These are phyloP conservation scores for Xestia sexstrigata DNA, from an alignment of 2,888 invertebrate species.

Conservation along the genomic window DNA sequence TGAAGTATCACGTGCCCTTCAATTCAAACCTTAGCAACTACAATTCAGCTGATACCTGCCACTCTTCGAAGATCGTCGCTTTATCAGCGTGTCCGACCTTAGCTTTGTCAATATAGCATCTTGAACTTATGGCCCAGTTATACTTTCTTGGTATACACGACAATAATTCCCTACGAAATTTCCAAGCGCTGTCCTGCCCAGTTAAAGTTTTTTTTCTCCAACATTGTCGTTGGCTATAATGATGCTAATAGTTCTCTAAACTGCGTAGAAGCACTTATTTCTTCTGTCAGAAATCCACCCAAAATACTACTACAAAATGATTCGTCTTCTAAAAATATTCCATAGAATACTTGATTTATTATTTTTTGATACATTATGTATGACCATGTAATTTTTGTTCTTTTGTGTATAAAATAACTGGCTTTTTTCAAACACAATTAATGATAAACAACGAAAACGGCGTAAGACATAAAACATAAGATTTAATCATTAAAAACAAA, in stretches of 20 bases:
- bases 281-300: not conserved
- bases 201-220: not conserved
- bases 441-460: not conserved
- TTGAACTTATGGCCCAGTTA: not conserved
- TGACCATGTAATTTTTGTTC: no score
- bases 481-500: no score
- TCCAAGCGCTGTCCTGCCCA: not conserved
- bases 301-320: not conserved
- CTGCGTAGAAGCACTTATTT: not conserved
- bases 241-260: not conserved
- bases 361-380: no score
- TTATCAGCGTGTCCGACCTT: not conserved
- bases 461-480: not conserved
- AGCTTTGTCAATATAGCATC: not conserved
- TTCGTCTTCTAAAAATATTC: no score
- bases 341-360: no score
- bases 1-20: not conserved
- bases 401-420: no score
- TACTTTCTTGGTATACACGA: not conserved
- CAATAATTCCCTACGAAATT: not conserved
- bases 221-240: not conserved
- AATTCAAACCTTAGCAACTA: not conserved
- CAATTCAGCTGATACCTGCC: not conserved
- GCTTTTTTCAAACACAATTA: not conserved
- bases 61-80: not conserved